Conservation (phyloP, 2,888 invertebrate genomes). For the Tholera decimalis region DNA sequence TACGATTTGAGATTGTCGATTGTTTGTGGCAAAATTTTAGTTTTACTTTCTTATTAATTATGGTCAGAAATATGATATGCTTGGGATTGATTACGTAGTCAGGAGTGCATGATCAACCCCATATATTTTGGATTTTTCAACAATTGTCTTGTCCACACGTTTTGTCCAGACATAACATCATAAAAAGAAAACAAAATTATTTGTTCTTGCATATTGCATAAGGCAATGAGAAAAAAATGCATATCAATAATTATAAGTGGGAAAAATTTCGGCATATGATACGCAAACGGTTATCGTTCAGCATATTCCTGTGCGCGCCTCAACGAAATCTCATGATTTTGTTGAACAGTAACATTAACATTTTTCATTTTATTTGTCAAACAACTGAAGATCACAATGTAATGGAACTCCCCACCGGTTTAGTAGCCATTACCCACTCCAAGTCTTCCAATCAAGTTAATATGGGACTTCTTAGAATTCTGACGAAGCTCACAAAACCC, state of each 20-base stretch:
- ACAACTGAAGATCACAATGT: background rate
- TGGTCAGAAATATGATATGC: background rate
- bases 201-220: no score
- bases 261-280: no score
- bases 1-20: no score
- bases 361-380: background rate
- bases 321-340: no score
- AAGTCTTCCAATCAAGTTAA: conserved; percentile 12
- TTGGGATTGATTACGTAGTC: no score
- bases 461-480: conserved; percentile 38
- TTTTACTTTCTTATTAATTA: background rate
- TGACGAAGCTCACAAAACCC: conserved; percentile 5
- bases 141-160: background rate
- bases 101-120: no score
- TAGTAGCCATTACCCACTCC: background rate
- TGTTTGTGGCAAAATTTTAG: background rate
- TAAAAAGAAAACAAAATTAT: no score
- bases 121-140: background rate
- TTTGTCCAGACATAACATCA: background rate
- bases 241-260: no score
- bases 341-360: no score
- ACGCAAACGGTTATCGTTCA: no score
- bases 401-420: background rate
- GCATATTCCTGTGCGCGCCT: no score
- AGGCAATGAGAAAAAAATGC: no score